Evolutionary conservation across 2,888 invertebrate species (phyloP).

Genomic region (Drosophila anomelani): DNA sequence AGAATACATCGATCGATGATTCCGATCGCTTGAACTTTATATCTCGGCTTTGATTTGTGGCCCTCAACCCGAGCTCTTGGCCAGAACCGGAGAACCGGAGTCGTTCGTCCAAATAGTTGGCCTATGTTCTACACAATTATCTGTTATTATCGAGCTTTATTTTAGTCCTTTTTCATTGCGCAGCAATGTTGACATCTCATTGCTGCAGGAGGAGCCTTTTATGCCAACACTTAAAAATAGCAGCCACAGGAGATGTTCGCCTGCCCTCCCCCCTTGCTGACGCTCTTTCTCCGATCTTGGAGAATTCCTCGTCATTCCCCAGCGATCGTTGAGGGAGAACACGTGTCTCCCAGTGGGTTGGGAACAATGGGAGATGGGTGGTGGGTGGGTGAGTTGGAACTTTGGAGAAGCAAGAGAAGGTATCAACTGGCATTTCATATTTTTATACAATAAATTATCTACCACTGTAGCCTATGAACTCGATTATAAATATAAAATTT

Average conservation of each 20-base stretch:
- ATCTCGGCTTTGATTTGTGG: conserved; percentile 74
- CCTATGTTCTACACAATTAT: conserved; percentile 84
- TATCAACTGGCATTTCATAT: background rate
- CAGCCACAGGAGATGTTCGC: conserved; percentile 61
- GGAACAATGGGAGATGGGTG: conserved; percentile 1
- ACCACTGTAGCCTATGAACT: background rate
- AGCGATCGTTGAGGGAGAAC: conserved; percentile 63
- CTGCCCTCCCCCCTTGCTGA: background rate
- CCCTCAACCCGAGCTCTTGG: conserved; percentile 43
- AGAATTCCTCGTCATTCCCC: conserved; percentile 37
- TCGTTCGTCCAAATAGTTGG: conserved; percentile 72
- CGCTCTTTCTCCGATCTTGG: conserved; percentile 11
- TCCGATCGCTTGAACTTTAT: conserved; percentile 79
- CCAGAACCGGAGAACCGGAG: conserved; percentile 4
- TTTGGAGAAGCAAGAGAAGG: background rate
- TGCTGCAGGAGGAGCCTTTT: conserved; percentile 61
- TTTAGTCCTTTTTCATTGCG: conserved; percentile 37
- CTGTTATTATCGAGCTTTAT: conserved; percentile 79
- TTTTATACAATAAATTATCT: background rate
- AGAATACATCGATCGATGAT: conserved; percentile 50
- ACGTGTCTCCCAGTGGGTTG: conserved; percentile 60
- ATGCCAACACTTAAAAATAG: conserved; percentile 78
- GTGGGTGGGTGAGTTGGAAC: background rate
- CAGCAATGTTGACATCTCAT: conserved; percentile 72
- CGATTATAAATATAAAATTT: background rate